A percentile compares a stretch with the other conserved stretches of the same genome.
These are phyloP conservation scores for Apotomis capreana DNA, from an alignment of 2,888 invertebrate genomes.

Conservation along the genomic window DNA sequence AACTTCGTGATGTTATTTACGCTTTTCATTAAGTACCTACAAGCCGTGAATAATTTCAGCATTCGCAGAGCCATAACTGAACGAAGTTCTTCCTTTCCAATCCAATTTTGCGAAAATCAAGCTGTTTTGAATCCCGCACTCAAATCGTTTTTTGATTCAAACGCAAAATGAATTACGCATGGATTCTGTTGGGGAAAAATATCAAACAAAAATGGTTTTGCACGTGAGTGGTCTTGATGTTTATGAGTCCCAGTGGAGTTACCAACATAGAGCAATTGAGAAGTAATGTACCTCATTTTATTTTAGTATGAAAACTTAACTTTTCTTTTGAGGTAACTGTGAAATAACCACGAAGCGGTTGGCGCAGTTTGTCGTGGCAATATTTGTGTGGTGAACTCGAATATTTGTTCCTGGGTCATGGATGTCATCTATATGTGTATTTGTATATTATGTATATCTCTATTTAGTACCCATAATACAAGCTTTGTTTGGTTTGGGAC, in stretches of 20 bases:
- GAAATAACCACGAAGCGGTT: no score
- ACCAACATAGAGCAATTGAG: neutral
- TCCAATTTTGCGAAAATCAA: constrained; percentile 31
- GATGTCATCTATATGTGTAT: no score
- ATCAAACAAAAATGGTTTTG: constrained; percentile 2
- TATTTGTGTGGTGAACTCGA: no score
- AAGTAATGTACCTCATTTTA: neutral
- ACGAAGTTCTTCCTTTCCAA: constrained; percentile 29
- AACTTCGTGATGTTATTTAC: constrained; percentile 59
- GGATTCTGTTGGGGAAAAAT: constrained; percentile 10
- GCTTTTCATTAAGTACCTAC: constrained; percentile 57
- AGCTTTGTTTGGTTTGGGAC: no score
- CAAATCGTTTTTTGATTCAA: constrained; percentile 28
- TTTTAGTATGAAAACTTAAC: no score
- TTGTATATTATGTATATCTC: no score
- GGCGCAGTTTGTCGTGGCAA: no score
- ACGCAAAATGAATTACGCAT: constrained; percentile 9
- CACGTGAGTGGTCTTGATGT: neutral
- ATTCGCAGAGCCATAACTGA: constrained; percentile 15
- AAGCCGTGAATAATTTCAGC: constrained; percentile 48
- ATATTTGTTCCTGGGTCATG: no score
- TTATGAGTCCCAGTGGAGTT: neutral
- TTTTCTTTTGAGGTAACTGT: no score
- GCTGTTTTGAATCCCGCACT: constrained; percentile 24
- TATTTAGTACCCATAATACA: no score